A percentile compares a stretch with the other conserved stretches of the same genome.
Conservation (phyloP, 2,888 invertebrate species). For the Dolomedes plantarius region DNA sequence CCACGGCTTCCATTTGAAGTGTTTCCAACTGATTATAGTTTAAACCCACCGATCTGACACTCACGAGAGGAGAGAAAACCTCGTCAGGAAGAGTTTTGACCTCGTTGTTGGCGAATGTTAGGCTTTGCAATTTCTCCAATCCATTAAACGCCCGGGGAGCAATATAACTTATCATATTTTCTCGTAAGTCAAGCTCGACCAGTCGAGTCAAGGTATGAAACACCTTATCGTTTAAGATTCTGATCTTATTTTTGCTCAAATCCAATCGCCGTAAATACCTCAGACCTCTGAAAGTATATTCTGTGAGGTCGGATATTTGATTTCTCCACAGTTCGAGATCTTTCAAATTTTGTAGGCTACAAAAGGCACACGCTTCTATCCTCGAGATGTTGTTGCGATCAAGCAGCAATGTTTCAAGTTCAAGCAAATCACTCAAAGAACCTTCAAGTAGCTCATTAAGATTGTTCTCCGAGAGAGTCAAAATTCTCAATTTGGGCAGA, state of each 20-base stretch:
- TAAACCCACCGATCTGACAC: constrained; percentile 37
- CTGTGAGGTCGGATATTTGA: constrained; percentile 50
- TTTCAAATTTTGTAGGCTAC: constrained; percentile 50
- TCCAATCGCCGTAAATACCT: constrained; percentile 47
- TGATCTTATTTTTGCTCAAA: constrained; percentile 59
- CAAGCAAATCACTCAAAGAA: constrained; percentile 18
- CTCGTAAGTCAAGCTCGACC: constrained; percentile 51
- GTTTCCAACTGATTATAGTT: constrained; percentile 44
- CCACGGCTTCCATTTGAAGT: constrained; percentile 42
- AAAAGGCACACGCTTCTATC: constrained; percentile 57
- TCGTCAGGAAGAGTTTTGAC: constrained; percentile 52
- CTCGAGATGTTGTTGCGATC: constrained; percentile 61
- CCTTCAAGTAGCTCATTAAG: constrained; percentile 37
- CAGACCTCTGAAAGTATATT: constrained; percentile 55
- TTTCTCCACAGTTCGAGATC: constrained; percentile 63
- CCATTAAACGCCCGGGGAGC: constrained; percentile 45
- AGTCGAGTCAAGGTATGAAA: constrained; percentile 49
- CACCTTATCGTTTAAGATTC: constrained; percentile 50
- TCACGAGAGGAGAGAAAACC: constrained; percentile 40
- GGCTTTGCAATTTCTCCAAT: constrained; percentile 31
- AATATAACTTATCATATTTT: constrained; percentile 50
- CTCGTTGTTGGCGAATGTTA: constrained; percentile 43
- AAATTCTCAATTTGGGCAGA: constrained; percentile 53
- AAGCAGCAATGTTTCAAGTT: constrained; percentile 41
- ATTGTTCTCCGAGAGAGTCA: constrained; percentile 41